phyloP scores from a whole-genome alignment of 1,140 invertebrate genomes.

The Antheraea mylitta region DNA sequence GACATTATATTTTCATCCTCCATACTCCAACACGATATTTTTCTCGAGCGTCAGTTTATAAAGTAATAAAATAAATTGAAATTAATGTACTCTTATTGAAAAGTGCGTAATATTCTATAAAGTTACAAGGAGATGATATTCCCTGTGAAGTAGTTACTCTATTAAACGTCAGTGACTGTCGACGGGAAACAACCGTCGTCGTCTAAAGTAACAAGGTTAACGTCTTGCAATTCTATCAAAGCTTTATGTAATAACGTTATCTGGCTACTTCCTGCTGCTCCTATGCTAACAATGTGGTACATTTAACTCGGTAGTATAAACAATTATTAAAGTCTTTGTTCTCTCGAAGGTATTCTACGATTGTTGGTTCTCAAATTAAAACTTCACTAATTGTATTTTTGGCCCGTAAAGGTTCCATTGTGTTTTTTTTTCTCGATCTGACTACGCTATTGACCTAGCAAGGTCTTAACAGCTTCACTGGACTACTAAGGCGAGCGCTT shows the following conservation, averaged over 20 bases:
- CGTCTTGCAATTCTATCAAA: slow-evolving; percentile 50
- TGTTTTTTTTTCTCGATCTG: too few relatives aligned
- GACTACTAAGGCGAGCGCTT: too few relatives aligned
- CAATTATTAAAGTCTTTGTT: slow-evolving; percentile 24
- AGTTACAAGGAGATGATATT: slow-evolving; percentile 7
- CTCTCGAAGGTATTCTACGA: not conserved
- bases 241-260: slow-evolving; percentile 44
- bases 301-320: slow-evolving; percentile 22
- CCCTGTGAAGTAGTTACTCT: slow-evolving; percentile 28
- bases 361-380: slow-evolving; percentile 6
- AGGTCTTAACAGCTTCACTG: too few relatives aligned
- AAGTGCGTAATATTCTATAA: not conserved
- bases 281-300: slow-evolving; percentile 20
- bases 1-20: too few relatives aligned
- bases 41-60: too few relatives aligned
- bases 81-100: too few relatives aligned
- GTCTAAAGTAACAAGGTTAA: slow-evolving; percentile 45
- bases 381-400: slow-evolving; percentile 5
- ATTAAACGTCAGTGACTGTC: slow-evolving; percentile 30
- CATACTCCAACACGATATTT: too few relatives aligned
- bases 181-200: slow-evolving; percentile 40
- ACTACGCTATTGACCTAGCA: too few relatives aligned
- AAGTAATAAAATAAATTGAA: too few relatives aligned
- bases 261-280: slow-evolving; percentile 26
- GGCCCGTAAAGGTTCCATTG: not conserved